Conservation (phyloP, 2,888 invertebrate species). For the Phortica magna region DNA sequence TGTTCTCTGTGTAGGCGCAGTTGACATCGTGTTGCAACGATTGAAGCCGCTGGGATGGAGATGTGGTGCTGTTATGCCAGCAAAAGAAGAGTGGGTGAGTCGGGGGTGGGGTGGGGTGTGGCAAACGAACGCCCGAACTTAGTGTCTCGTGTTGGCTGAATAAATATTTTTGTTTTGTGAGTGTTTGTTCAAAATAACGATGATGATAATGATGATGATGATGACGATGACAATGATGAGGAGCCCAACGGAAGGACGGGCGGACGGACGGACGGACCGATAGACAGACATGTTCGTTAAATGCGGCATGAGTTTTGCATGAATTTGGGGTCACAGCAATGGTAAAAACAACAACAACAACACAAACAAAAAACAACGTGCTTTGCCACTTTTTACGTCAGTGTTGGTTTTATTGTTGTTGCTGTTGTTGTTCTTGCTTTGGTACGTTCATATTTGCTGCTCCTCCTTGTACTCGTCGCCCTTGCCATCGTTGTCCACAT, state of each 20-base stretch:
- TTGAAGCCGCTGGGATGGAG: not conserved
- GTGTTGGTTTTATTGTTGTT: not conserved
- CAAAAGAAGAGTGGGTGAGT: not conserved
- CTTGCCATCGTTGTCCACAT: not conserved
- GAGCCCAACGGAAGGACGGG: not conserved
- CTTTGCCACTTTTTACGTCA: slow-evolving; percentile 4
- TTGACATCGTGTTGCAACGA: not conserved
- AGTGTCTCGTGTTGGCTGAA: not conserved
- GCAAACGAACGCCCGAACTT: not conserved
- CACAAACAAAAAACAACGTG: not conserved
- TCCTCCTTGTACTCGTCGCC: not conserved
- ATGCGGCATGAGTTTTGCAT: not conserved
- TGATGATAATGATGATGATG: not conserved
- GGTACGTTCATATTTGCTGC: slow-evolving; percentile 16
- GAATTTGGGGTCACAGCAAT: not conserved
- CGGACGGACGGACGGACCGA: not conserved
- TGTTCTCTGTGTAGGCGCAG: not conserved
- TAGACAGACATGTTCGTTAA: slow-evolving; percentile 20
- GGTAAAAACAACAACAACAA: not conserved
- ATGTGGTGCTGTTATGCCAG: not conserved
- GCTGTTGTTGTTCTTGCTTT: not conserved
- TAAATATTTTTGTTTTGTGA: slow-evolving; percentile 35
- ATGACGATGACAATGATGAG: not conserved
- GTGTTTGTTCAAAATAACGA: slow-evolving; percentile 22
- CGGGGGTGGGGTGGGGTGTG: not conserved